Evolutionary conservation across 2,113 vertebrate species (phyloP), one percentile per base, ranked within the genome.

Genomic region (Polypterus senegalus): DNA sequence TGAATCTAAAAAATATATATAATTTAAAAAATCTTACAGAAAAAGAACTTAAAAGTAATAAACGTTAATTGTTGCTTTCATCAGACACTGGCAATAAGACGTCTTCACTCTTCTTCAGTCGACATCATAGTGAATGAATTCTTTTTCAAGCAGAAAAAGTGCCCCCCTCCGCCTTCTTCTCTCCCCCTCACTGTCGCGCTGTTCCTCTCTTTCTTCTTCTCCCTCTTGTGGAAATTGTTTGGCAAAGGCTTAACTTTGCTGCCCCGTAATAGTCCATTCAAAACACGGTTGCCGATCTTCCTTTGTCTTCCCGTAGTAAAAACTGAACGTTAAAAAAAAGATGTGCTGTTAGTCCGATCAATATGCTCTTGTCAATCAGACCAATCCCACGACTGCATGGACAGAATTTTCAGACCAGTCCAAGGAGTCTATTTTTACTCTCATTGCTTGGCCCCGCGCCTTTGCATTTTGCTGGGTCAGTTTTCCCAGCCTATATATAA

Each of bases 111-210:
- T 73, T 69, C 81, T 79, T 27, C 77, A 68, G 68, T 76, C 76
- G 76, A 74, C 83, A 84, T 79, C 79, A 60, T 81, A 73, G 78
- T 86, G 86, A 86, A 83, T 81, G 80, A 73, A 76, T 65, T 65
- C 46, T 58, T 9, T 53, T 66, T 66, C 70, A 65, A 65, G 71
- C 64, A 69, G 54, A 63, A 72, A 73, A 71, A 63, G 74, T 67
- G 69, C 65, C 68, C 69, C 63, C 48, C 67, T 61, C 74, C 7
- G 3, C 11, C 3, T 57, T 57, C 44, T 5, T 44, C 7, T 27
- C 11, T 27, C 9, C 44, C 44, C 44, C 4, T 77, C 68, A 69
- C 63, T 48, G 65, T 61, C 74, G 11, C 6, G 7, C 3, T 57
- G n/a, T 57, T 5, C 11, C 7, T 27, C 11, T 27, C 9, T 57